Conservation (phyloP, 2,113 vertebrate genomes). For the Antechinus flavipes region DNA sequence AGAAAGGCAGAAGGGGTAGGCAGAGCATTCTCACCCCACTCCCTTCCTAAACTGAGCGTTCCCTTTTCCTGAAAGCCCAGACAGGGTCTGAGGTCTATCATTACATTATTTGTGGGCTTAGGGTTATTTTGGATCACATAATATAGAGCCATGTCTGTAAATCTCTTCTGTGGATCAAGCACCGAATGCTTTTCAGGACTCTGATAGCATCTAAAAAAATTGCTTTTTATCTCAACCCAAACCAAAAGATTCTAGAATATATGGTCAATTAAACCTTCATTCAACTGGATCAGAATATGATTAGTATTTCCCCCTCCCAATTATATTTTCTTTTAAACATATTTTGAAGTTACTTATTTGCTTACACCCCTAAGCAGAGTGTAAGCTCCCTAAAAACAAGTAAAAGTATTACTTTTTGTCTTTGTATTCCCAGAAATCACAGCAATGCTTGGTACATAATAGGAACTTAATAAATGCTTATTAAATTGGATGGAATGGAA, state of each 20-base stretch:
- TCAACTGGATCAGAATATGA: not conserved
- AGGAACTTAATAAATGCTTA: not conserved
- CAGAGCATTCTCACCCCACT: not conserved
- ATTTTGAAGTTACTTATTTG: not conserved
- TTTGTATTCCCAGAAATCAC: not conserved
- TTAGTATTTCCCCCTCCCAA: not conserved
- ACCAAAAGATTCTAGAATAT: not conserved
- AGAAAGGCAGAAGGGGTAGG: not conserved
- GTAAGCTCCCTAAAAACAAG: not conserved
- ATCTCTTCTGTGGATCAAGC: not conserved
- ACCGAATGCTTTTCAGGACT: not conserved
- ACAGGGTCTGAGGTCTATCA: not conserved
- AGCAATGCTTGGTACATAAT: not conserved
- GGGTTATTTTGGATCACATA: not conserved
- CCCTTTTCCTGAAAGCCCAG: not conserved
- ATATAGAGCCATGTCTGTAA: not conserved
- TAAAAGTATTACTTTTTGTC: not conserved
- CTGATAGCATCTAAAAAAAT: conserved; percentile 1
- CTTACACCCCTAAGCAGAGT: not conserved
- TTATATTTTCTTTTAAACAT: not conserved
- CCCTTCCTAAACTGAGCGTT: not conserved
- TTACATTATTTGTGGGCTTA: not conserved
- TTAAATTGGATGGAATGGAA: not conserved
- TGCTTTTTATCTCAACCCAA: not conserved
- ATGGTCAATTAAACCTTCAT: not conserved